Evolutionary conservation across 2,797 vertebrate genomes (phyloP).

Genomic region (Natrix natrix): DNA sequence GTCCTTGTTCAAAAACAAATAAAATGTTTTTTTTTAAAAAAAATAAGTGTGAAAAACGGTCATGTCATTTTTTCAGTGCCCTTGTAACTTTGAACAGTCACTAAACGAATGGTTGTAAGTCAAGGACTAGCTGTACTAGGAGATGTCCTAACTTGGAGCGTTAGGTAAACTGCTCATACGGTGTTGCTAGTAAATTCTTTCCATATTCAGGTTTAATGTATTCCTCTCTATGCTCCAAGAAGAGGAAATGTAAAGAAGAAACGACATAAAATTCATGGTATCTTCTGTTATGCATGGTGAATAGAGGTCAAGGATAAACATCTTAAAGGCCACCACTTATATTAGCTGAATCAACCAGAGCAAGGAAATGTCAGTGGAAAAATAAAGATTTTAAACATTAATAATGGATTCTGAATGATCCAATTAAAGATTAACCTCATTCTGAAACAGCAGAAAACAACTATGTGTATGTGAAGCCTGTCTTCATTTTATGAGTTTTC

Average conservation of each 20-base stretch:
- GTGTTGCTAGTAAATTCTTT: neutral
- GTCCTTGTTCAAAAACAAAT: too few species aligned
- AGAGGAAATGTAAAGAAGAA: neutral
- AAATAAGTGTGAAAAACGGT: neutral
- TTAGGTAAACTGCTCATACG: neutral
- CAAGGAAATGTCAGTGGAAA: neutral
- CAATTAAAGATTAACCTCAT: neutral
- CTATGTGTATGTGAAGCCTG: neutral
- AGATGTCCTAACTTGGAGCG: neutral
- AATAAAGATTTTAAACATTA: neutral
- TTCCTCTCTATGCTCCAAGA: neutral
- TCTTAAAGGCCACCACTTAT: neutral
- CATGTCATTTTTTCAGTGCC: neutral
- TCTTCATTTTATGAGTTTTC: slow-evolving; percentile 25
- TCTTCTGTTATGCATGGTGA: neutral
- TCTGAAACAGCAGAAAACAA: neutral
- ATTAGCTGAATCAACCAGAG: neutral
- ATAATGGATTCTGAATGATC: neutral
- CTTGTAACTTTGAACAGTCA: neutral
- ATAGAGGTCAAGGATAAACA: neutral
- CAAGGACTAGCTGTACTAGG: neutral
- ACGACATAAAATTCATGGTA: neutral
- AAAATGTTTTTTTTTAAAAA: too few species aligned
- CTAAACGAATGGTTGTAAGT: neutral
- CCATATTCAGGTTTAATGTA: neutral